A percentile compares a stretch with the other conserved stretches of the same genome.
Conservation (phyloP, 2,797 vertebrate genomes). For the Microcaecilia unicolor region DNA sequence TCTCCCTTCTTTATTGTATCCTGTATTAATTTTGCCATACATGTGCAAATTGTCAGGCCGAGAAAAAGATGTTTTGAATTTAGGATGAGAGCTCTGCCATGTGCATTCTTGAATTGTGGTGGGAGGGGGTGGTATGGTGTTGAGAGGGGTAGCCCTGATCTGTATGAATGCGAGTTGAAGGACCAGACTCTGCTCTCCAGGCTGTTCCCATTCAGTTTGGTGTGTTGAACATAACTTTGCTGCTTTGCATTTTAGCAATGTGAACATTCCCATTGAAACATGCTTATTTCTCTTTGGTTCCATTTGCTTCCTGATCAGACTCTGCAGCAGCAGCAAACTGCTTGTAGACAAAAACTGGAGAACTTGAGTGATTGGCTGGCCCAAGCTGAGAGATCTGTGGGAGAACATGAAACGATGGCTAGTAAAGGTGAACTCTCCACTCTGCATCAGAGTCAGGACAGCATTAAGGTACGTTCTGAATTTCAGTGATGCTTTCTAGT, state of each 20-base stretch:
- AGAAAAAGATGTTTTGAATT: no score
- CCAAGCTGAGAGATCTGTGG: slow-evolving; percentile 64
- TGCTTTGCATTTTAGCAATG: slow-evolving; percentile 32
- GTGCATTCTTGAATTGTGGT: no score
- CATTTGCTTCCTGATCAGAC: slow-evolving; percentile 57
- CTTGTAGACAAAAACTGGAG: slow-evolving; percentile 76
- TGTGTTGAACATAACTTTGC: slow-evolving; percentile 30
- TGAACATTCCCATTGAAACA: no score
- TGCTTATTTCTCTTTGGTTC: no score
- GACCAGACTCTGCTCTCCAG: slow-evolving; percentile 25
- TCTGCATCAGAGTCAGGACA: slow-evolving; percentile 71
- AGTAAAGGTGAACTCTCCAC: slow-evolving; percentile 57
- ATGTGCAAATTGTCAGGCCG: no score
- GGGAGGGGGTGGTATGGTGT: no score
- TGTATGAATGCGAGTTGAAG: no score
- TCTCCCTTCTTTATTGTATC: no score
- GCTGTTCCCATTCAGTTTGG: slow-evolving; percentile 23
- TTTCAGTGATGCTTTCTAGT: background rate
- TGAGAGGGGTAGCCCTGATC: slow-evolving; percentile 6
- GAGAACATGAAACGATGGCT: slow-evolving; percentile 48
- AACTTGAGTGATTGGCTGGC: slow-evolving; percentile 74
- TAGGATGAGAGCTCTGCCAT: no score
- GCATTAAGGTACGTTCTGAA: slow-evolving; percentile 63
- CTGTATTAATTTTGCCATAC: no score
- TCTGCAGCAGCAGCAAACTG: slow-evolving; percentile 80